Evolutionary conservation across 2,888 invertebrate genomes (phyloP), one percentile per base, ranked within the genome.

Genomic region (Rotaria magnacalcarata): DNA sequence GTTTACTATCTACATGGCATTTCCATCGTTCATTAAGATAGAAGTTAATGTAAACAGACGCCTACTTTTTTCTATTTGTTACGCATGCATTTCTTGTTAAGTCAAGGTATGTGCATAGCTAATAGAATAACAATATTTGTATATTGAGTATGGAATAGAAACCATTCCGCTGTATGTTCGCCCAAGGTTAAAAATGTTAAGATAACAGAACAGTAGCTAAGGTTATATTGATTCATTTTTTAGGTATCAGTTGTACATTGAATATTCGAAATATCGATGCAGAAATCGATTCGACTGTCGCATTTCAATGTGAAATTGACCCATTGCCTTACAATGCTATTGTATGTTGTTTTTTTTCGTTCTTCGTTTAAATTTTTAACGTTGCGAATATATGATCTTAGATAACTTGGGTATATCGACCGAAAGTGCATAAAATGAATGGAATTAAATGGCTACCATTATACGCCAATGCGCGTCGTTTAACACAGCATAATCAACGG

Each of bases 381-480:
- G 14, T 6, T 41, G 7, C 19, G 34, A 34, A 34, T 34, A 34
- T 34, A 67, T 27, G 11, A 41, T 19, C 34, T 67, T 67, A 67
- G 67, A 67, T 80, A 41, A 80, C 80, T 10, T 80, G 80, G 80
- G 80, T 80, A 4, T 80, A 80, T 80, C 80, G 80, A 19, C 80
- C 43, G 34, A 43, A 41, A 80, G 4, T 11, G 6, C 47, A 43
- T 24, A 24, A 43, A 21, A 67, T 34, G 4, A 34, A 67, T 34
- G 67, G 67, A 16, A 67, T 67, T 19, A 80, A 80, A 80, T 80
- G 80, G 80, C n/a, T 80, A 14, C 80, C 80, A 47, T 80, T 80
- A 47, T 80, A 80, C n/a, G 80, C 80, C 10, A 80, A 80, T 80
- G 43, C 80, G 7, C 80, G 80, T n/a, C 80, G 80, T 80, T 80